These are phyloP conservation scores for Anabacerthia variegaticeps DNA, from an alignment of 2,797 vertebrate species.

Conservation along the genomic window DNA sequence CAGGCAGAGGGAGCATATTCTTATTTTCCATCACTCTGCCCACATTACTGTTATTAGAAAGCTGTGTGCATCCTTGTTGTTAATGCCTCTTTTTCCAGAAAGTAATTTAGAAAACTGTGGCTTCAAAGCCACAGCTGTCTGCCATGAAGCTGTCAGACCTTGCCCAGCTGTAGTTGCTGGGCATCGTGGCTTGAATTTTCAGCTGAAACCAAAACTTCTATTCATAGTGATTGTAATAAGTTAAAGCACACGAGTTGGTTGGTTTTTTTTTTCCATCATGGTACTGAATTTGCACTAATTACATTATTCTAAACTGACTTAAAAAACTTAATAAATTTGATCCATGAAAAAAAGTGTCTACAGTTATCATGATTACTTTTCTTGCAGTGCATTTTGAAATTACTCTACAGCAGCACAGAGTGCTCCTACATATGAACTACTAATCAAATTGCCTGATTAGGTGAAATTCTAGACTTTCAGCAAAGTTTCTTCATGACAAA, in stretches of 20 bases:
- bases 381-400: conserved; percentile 21
- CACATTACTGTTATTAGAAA: neutral
- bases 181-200: neutral
- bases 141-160: neutral
- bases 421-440: neutral
- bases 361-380: neutral
- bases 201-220: neutral
- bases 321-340: conserved; percentile 1
- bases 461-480: conserved; percentile 50
- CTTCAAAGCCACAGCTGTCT: neutral
- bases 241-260: neutral
- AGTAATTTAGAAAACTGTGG: neutral
- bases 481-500: conserved; percentile 33
- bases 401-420: neutral
- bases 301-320: conserved; percentile 7
- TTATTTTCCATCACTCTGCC: neutral
- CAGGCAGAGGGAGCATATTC: neutral
- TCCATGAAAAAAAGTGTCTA: neutral
- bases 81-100: neutral
- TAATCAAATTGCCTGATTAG: conserved; percentile 51
- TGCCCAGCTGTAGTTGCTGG: neutral
- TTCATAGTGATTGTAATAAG: neutral
- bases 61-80: neutral
- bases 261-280: neutral
- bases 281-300: neutral